phyloP scores from a whole-genome alignment of 2,113 vertebrate genomes.

The Pedionomus torquatus region DNA sequence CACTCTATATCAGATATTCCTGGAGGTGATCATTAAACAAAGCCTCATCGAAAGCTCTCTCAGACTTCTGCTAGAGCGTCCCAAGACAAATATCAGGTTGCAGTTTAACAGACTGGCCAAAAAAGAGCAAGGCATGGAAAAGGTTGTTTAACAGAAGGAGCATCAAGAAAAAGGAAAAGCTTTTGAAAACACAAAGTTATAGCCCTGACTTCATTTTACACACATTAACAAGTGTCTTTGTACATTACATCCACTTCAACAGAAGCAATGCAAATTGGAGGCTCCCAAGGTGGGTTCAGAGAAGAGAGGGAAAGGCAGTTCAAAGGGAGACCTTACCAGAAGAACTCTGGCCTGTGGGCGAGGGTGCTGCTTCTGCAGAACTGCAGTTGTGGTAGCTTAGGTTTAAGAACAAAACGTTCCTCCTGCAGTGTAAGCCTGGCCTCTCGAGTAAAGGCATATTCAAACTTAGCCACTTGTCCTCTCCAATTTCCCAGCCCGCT shows the following conservation, averaged over 20 bases:
- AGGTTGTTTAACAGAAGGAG: background rate
- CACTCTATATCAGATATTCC: background rate
- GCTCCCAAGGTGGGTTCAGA: background rate
- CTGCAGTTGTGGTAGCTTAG: background rate
- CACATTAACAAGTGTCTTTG: background rate
- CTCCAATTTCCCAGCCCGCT: background rate
- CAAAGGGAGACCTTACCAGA: background rate
- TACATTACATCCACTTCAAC: background rate
- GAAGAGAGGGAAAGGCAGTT: background rate
- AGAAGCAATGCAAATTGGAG: background rate
- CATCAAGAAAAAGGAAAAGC: background rate
- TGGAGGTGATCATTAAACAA: background rate
- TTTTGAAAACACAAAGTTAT: background rate
- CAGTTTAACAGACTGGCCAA: background rate
- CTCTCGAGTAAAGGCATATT: background rate
- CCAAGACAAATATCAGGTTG: background rate
- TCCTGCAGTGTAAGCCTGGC: background rate
- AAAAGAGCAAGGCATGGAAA: background rate
- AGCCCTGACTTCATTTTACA: background rate
- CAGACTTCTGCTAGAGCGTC: background rate
- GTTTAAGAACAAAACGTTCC: background rate
- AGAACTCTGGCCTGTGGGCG: background rate
- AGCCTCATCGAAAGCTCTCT: background rate
- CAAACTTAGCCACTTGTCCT: background rate
- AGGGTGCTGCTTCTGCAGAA: background rate